Evolutionary conservation across 2,797 vertebrate species (phyloP).

Genomic region (Taeniopygia guttata): DNA sequence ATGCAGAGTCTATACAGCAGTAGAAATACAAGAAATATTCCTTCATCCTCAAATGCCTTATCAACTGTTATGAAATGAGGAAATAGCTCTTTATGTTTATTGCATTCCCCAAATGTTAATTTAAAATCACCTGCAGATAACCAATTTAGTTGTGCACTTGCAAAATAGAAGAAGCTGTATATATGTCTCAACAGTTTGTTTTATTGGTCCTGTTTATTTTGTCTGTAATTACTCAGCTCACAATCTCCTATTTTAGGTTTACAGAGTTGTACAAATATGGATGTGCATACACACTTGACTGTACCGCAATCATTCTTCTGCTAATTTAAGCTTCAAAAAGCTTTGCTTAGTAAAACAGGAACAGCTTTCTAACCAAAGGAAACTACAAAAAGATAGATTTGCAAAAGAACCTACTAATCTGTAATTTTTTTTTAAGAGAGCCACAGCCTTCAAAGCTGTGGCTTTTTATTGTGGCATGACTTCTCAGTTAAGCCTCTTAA

Average conservation of each 20-base stretch:
- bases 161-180: slow-evolving; percentile 48
- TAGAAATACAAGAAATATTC: slow-evolving; percentile 33
- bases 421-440: not conserved
- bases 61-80: slow-evolving; percentile 53
- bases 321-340: not conserved
- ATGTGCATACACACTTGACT: not conserved
- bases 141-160: slow-evolving; percentile 46
- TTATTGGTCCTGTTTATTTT: slow-evolving; percentile 62
- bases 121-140: slow-evolving; percentile 61
- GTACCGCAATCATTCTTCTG: not conserved
- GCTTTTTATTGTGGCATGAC: not conserved
- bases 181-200: slow-evolving; percentile 49
- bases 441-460: not conserved
- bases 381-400: not conserved
- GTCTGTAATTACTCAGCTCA: slow-evolving; percentile 46
- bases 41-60: slow-evolving; percentile 39
- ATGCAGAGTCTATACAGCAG: slow-evolving; percentile 7
- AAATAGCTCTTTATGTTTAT: slow-evolving; percentile 62
- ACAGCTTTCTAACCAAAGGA: not conserved
- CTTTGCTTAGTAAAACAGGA: not conserved
- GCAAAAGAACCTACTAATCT: not conserved
- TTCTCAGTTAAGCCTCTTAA: not conserved
- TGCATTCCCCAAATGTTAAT: slow-evolving; percentile 62
- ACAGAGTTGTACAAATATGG: not conserved
- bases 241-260: not conserved